These are phyloP conservation scores for Troides aeacus DNA, from an alignment of 2,888 invertebrate species.

Conservation along the genomic window DNA sequence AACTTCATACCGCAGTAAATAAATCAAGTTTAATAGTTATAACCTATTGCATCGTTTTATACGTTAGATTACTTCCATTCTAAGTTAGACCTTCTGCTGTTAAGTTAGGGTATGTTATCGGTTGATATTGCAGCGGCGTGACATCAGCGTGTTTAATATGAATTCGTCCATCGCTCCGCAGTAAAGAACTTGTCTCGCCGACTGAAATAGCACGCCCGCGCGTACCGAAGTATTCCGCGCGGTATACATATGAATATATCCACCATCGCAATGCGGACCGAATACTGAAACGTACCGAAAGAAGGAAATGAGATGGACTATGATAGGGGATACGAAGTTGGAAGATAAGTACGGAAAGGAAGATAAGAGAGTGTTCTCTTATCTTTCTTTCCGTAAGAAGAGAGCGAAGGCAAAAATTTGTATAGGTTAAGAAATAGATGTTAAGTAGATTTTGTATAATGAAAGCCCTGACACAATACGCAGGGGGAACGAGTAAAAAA, in stretches of 20 bases:
- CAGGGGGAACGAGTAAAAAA: too few species aligned
- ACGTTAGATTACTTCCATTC: neutral
- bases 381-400: too few species aligned
- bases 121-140: neutral
- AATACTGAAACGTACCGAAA: neutral
- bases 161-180: slow-evolving; percentile 19
- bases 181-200: slow-evolving; percentile 25
- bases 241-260: slow-evolving; percentile 8
- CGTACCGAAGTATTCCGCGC: slow-evolving; percentile 23
- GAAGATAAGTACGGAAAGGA: too few species aligned
- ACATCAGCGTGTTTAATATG: slow-evolving; percentile 27
- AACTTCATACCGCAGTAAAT: slow-evolving; percentile 15
- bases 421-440: too few species aligned
- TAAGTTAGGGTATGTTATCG: slow-evolving; percentile 6
- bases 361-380: too few species aligned
- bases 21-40: slow-evolving; percentile 20
- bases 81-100: neutral
- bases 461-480: too few species aligned
- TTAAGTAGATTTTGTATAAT: too few species aligned
- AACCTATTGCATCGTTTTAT: slow-evolving; percentile 14
- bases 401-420: too few species aligned
- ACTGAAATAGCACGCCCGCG: slow-evolving; percentile 32
- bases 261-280: neutral
- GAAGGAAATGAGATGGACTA: too few species aligned
- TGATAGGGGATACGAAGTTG: too few species aligned